Base-by-base conservation (phyloP, 2,113 vertebrate species). In the Epinephelus moara region DNA sequence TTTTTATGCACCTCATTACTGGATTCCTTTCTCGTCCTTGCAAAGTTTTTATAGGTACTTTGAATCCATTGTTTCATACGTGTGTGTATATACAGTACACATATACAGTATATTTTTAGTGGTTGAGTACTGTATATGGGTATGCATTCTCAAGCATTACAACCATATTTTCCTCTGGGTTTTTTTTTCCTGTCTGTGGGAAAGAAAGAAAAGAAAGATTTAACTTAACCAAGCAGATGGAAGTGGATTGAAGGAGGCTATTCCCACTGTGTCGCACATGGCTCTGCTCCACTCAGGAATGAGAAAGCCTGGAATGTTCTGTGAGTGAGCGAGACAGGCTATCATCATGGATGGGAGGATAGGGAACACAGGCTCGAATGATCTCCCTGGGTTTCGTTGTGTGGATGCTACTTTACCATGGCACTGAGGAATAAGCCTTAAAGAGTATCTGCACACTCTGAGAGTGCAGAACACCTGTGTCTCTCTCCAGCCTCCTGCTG, bases 21-120 rank as follows among this genome's bases (percentile, higher is more conserved):
- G 73, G 88, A 91, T 90, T 87, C 70, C 56, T 82, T 91, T 82
- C 63, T 88, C 84, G 89, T 90, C 84, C 86, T 91, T 84, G 75
- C 63, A 88, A 84, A 87, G 76, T 72, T 87, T 90, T 92, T 90
- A 85, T 90, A 91, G 62, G 47, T 88, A 89, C 82, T 89, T 86
- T 93, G 81, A 90, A 87, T 87, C 78, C 89, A 87, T 91, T 71
- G 70, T 94, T 92, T 93, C 88, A 89, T 93, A 91, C 19, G 83
- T 94, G 49, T 94, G 83, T 94, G 86, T 87, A 89, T 87, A 91
- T 80, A 92, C 78, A 81, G 82, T 91, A 85, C 82, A 88, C 88
- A 84, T 89, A 76, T 89, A 76, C 76, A 15, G 81, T 81, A 86
- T 92, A 87, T 94, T 91, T 93, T 89, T 91, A 86, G 84, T 74